Evolutionary conservation across 2,797 vertebrate species (phyloP).

Genomic region (Coilia nasus): DNA sequence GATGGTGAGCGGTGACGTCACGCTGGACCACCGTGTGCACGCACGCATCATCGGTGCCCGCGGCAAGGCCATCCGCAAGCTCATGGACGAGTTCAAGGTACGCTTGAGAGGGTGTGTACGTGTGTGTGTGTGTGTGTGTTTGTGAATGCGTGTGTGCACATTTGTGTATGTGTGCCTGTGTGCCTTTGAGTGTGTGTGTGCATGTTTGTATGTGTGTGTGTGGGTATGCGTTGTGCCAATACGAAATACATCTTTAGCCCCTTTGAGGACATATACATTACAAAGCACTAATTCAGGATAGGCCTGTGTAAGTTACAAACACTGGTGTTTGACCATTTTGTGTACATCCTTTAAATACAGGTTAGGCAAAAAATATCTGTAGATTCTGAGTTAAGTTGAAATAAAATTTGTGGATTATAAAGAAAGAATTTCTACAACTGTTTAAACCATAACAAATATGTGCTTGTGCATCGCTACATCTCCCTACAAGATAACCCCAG

Average conservation of each 20-base stretch:
- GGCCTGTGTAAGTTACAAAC: no score
- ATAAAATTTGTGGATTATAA: background rate
- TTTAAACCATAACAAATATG: no score
- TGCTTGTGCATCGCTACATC: no score
- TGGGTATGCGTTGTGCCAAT: background rate
- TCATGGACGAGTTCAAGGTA: conserved; percentile 84
- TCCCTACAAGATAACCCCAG: no score
- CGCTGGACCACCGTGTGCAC: conserved; percentile 76
- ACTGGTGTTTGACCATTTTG: no score
- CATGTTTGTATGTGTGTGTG: background rate
- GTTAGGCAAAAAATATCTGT: no score
- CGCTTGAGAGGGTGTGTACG: background rate
- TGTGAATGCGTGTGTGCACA: background rate
- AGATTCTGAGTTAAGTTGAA: no score
- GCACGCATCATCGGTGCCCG: conserved; percentile 80
- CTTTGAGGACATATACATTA: no score
- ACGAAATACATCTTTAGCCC: no score
- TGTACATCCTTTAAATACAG: no score
- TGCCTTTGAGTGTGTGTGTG: background rate
- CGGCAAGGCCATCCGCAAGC: conserved; percentile 78
- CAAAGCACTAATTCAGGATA: no score
- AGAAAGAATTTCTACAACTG: no score
- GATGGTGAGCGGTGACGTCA: conserved; percentile 78
- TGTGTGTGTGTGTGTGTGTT: background rate
- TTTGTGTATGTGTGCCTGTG: background rate